A percentile compares a stretch with the other conserved stretches of the same genome.
phyloP scores from a whole-genome alignment of 2,888 invertebrate genomes.

The Plusia festucae region DNA sequence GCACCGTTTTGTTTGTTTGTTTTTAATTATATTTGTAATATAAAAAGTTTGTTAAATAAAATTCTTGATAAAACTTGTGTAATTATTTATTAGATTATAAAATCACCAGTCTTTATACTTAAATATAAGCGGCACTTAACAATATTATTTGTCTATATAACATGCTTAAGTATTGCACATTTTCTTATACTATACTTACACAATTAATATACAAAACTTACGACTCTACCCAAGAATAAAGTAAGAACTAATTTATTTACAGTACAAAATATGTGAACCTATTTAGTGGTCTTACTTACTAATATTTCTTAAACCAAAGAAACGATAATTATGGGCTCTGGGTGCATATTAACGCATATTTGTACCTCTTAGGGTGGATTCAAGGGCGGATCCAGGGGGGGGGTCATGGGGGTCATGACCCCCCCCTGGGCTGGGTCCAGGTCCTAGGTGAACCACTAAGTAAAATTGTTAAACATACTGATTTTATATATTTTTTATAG shows the following conservation, averaged over 20 bases:
- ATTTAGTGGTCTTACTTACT: neutral
- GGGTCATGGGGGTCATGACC: no score
- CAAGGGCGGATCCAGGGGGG: no score
- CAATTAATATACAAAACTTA: conserved; percentile 5
- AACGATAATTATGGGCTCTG: no score
- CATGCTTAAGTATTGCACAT: conserved; percentile 16
- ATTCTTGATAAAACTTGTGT: conserved; percentile 67
- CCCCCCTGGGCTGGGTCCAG: no score
- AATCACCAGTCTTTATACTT: conserved; percentile 71
- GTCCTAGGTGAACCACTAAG: no score
- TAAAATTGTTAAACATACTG: no score
- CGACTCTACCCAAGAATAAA: conserved; percentile 9
- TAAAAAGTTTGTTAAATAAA: conserved; percentile 85
- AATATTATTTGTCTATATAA: conserved; percentile 18
- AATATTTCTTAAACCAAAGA: no score
- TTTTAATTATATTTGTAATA: conserved; percentile 66
- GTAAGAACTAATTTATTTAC: conserved; percentile 29
- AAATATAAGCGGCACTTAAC: conserved; percentile 9
- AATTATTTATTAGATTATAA: conserved; percentile 72
- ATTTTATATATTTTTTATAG: no score
- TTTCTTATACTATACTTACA: conserved; percentile 27
- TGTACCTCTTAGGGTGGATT: no score
- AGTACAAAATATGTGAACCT: neutral
- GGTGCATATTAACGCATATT: no score
- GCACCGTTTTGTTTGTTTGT: conserved; percentile 76